Evolutionary conservation across 2,888 invertebrate genomes (phyloP).

Genomic region (Tethea ocularis): DNA sequence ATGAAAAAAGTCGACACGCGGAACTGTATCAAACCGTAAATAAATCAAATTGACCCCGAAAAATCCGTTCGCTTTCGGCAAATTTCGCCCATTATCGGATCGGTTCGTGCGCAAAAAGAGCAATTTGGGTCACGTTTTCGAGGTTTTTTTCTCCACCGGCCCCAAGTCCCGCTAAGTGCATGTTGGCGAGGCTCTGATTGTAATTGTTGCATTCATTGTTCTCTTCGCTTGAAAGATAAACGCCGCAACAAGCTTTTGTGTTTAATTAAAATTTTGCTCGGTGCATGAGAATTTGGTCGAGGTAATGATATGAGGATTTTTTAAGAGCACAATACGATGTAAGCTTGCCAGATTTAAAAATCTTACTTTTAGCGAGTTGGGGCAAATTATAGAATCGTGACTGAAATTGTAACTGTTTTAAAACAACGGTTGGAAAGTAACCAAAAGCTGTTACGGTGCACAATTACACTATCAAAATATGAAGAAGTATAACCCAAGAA

Average conservation of each 20-base stretch:
- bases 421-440: conserved; percentile 1
- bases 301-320: conserved; percentile 11
- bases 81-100: conserved; percentile 73
- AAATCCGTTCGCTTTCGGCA: conserved; percentile 70
- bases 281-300: conserved; percentile 28
- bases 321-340: conserved; percentile 10
- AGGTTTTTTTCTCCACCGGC: conserved; percentile 52
- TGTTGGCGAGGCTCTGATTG: conserved; percentile 46
- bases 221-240: conserved; percentile 70
- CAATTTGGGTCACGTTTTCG: conserved; percentile 73
- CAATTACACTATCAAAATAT: not conserved
- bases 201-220: conserved; percentile 77
- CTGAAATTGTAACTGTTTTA: not conserved
- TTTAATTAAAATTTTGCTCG: conserved; percentile 76
- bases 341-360: not conserved
- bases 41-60: conserved; percentile 79
- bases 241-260: conserved; percentile 55
- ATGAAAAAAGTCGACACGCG: conserved; percentile 39
- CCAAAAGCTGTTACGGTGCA: not conserved
- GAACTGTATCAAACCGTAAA: conserved; percentile 77
- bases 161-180: conserved; percentile 65
- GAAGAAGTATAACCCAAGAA: not conserved
- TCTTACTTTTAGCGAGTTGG: conserved; percentile 1
- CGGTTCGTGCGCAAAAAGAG: conserved; percentile 60
- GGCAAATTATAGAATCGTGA: not conserved